These are phyloP conservation scores for Scopus umbretta DNA, from an alignment of 2,113 vertebrate species.

Conservation along the genomic window DNA sequence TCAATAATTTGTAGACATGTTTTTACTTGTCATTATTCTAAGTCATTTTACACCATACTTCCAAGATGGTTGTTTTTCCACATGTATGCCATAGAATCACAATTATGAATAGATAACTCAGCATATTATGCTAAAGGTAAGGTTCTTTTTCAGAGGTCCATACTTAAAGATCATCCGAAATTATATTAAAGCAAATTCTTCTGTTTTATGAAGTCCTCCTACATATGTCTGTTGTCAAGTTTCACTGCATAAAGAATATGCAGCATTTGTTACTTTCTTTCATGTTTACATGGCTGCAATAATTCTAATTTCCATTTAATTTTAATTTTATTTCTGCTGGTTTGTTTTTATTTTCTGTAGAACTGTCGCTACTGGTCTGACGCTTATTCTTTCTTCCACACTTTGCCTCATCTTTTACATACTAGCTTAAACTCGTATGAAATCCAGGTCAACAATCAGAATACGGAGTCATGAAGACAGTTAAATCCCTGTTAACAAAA, in stretches of 20 bases:
- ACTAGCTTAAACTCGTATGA: neutral
- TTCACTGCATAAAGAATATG: neutral
- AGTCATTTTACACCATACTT: neutral
- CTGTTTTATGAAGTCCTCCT: neutral
- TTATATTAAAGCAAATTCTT: neutral
- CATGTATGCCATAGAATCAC: neutral
- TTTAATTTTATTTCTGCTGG: neutral
- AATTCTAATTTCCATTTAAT: neutral
- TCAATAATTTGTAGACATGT: neutral
- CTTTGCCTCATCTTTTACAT: neutral
- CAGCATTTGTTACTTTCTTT: neutral
- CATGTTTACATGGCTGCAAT: neutral
- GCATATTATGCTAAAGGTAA: neutral
- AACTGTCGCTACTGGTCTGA: neutral
- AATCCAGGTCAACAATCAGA: neutral
- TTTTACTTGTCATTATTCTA: neutral
- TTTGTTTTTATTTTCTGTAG: neutral
- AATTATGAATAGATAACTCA: neutral
- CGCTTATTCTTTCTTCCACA: neutral
- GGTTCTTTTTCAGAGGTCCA: neutral
- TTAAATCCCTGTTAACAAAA: neutral
- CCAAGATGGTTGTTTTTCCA: neutral
- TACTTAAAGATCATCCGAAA: neutral
- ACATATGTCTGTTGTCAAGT: neutral
- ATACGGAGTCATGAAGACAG: neutral